A percentile compares a stretch with the other conserved stretches of the same genome.
phyloP scores from a whole-genome alignment of 2,797 vertebrate species.

The Chrosomus eos region DNA sequence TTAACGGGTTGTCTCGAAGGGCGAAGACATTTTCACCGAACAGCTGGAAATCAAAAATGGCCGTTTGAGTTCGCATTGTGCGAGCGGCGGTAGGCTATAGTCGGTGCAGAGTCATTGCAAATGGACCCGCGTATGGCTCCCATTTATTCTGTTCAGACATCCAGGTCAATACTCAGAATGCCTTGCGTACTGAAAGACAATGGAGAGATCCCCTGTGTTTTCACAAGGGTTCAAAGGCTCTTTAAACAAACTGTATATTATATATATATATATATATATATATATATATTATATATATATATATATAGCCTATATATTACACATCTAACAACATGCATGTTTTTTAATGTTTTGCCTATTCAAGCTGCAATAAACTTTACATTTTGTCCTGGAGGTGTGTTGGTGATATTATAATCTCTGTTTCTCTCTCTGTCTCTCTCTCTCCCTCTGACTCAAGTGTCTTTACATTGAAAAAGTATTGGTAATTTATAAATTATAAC shows the following conservation, averaged over 20 bases:
- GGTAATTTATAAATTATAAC: background rate
- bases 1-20: slow-evolving; percentile 77
- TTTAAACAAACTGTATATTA: background rate
- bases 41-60: slow-evolving; percentile 88
- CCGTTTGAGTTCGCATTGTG: slow-evolving; percentile 75
- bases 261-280: background rate
- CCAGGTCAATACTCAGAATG: slow-evolving; percentile 78
- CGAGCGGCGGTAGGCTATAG: slow-evolving; percentile 62
- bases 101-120: slow-evolving; percentile 83
- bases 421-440: background rate
- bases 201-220: background rate
- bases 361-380: slow-evolving; percentile 10
- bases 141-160: slow-evolving; percentile 82
- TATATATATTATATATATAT: background rate
- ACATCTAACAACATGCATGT: too few relatives aligned
- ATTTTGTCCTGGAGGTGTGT: background rate
- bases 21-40: slow-evolving; percentile 76
- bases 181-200: slow-evolving; percentile 59
- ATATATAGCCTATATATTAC: background rate
- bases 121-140: slow-evolving; percentile 81
- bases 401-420: background rate
- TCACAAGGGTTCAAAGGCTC: background rate
- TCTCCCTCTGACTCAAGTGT: background rate
- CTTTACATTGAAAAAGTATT: background rate
- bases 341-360: background rate